Conservation (phyloP, 30 jellyfish, hydroid and myxozoan genomes). For the Aurelia aurita region DNA sequence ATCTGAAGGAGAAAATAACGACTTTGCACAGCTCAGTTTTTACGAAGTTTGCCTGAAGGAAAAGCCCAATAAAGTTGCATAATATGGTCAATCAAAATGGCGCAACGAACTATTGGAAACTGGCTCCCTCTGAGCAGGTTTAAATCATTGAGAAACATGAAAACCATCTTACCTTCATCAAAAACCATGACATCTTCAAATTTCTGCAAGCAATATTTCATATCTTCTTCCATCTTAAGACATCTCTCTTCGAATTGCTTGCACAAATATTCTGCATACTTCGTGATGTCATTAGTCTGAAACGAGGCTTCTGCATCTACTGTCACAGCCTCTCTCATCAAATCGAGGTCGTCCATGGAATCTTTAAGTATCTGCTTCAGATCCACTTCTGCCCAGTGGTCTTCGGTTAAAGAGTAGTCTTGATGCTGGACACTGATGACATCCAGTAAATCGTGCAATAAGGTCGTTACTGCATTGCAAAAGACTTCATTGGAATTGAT, state of each 20-base stretch:
- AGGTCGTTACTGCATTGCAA: neutral
- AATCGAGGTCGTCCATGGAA: constrained; percentile 65
- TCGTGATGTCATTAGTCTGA: constrained; percentile 44
- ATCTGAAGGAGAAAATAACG: no score
- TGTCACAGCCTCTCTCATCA: constrained; percentile 23
- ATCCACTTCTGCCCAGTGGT: constrained; percentile 68
- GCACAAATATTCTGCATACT: constrained; percentile 45
- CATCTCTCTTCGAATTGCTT: constrained; percentile 59
- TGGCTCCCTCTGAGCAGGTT: no score
- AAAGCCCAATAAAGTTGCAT: no score
- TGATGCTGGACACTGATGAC: constrained; percentile 39
- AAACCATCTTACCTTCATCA: constrained; percentile 27
- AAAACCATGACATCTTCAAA: constrained; percentile 25
- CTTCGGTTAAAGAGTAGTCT: constrained; percentile 29
- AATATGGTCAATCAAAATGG: no score
- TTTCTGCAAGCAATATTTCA: constrained; percentile 52
- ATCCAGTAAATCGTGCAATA: constrained; percentile 37
- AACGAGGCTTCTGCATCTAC: constrained; percentile 31
- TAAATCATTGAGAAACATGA: no score
- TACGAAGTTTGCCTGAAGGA: no score
- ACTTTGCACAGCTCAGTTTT: no score
- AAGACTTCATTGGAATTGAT: neutral
- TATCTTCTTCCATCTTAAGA: constrained; percentile 51
- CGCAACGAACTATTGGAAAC: no score
- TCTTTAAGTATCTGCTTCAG: constrained; percentile 59